Base-by-base conservation (phyloP, 2,888 invertebrate species). In the Lordiphosa andalusiaca region DNA sequence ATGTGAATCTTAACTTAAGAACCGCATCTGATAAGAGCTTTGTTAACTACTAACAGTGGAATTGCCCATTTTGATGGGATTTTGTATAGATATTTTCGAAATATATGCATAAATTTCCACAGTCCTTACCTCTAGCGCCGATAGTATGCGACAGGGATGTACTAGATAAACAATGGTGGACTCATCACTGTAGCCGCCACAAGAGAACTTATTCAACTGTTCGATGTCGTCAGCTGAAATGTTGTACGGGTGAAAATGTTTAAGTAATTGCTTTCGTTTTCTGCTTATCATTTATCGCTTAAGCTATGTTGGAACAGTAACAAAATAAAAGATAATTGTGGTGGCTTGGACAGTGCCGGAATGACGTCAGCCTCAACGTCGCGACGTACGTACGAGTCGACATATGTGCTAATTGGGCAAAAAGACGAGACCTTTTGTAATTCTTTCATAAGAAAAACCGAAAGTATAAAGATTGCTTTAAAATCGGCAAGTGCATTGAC, bases 111-210 rank as follows among this genome's bases (percentile, higher is more conserved):
- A 4, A 10, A 9, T 19, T 4, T 42, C 6, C 9, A 2, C n/a
- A 6, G 25, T 50, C 54, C 67, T 61, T 51, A 80, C 93, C 92
- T 96, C 96, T 76, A 96, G 91, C 61, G 96, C 96, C 71, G 95
- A 95, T 77, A 96, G 91, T 85, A 96, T 94, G 65, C 95, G 95
- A 90, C 95, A 95, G 82, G 95, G 95, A 91, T 96, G 95, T 90
- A 95, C 95, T 87, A 95, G 91, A 90, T 95, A 96, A 76, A 95
- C 95, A 88, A 95, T 95, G 53, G 95, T 95, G 53, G 94, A 95
- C 84, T 95, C 94, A 91, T 96, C 95, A 89, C 93, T 93, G 89
- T 94, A 95, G 75, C 95, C 95, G 73, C 95, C 95, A 85, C 94
- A 95, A 65, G 94, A 93, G 90, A 95, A 95, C 83, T 95, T 91